Evolutionary conservation across 2,113 vertebrate genomes (phyloP), one percentile per base, ranked within the genome.

Genomic region (Alectura lathami): DNA sequence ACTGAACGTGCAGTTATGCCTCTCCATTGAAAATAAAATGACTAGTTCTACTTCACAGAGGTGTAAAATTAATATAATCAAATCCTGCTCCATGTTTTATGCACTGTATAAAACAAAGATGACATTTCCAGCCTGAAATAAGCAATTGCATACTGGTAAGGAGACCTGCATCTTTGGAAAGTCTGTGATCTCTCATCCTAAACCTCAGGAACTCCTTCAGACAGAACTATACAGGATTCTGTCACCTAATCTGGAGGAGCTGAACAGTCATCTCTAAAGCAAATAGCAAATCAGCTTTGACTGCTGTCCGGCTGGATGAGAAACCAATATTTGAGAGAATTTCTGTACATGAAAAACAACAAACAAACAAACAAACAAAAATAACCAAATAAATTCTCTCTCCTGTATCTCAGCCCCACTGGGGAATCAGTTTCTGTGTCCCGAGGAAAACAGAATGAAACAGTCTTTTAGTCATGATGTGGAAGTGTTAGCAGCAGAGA

Each of bases 251-350:
- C 17, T 77, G 69, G 21, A 68, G 24, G 7, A 74, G 24, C 5
- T 47, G 30, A 83, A 45, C 10, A 73, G 21, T 24, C 22, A 42
- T 62, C 32, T 50, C n/a, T 40, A 66, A 50, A 80, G 48, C 12
- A 81, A 59, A 62, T 8, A 73, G 11, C 6, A 86, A 88, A 80
- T 1, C 5, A 53, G 5, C 12, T 73, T 74, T 90, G 43, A 48
- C 9, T 85, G 17, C 6, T 73, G 7, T 40, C 8, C 22, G 53
- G 4, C 0, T 1, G 2, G 29, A 43, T 18, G 51, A 24, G 24
- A 69, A 56, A 43, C 57, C 29, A 75, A 91, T 23, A 23, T 40
- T 34, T 68, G 11, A 76, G 40, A 68, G 17, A 43, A 32, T 51
- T 64, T 86, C 9, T 73, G 15, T 16, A 47, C 5, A 9, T 27